Percentiles rank a stretch among this genome's conserved stretches.
phyloP scores from a whole-genome alignment of 2,888 invertebrate species.

The Phyllotreta cruciferae region DNA sequence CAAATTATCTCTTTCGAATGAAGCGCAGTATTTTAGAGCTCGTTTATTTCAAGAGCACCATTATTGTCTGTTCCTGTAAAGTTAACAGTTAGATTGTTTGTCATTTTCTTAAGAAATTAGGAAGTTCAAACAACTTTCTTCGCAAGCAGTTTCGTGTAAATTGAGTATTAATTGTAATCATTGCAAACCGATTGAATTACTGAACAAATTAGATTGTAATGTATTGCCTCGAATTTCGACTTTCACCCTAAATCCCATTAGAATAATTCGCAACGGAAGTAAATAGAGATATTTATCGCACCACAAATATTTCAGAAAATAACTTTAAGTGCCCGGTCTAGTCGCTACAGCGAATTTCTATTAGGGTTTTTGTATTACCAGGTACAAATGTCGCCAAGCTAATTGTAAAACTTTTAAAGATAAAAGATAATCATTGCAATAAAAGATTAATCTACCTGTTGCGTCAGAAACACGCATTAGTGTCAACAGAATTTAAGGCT shows the following conservation, averaged over 20 bases:
- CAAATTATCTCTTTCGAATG: too few relatives aligned
- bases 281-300: neutral
- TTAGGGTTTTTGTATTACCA: neutral
- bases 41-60: too few relatives aligned
- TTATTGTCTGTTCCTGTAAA: too few relatives aligned
- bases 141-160: too few relatives aligned
- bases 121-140: neutral
- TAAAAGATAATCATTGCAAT: conserved; percentile 7
- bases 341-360: conserved; percentile 1
- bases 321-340: conserved; percentile 9
- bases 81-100: neutral
- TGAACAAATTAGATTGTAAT: neutral
- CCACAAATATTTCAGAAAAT: neutral
- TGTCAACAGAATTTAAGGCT: neutral
- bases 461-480: neutral
- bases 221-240: neutral
- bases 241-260: conserved; percentile 12
- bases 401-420: conserved; percentile 6
- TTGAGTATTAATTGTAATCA: neutral
- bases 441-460: conserved; percentile 5
- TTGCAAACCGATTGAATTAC: neutral
- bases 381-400: conserved; percentile 13
- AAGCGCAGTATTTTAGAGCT: too few relatives aligned
- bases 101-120: conserved; percentile 1
- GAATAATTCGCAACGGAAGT: conserved; percentile 5